These are phyloP conservation scores for Gulo gulo DNA, from an alignment of 2,113 vertebrate species.

Conservation along the genomic window DNA sequence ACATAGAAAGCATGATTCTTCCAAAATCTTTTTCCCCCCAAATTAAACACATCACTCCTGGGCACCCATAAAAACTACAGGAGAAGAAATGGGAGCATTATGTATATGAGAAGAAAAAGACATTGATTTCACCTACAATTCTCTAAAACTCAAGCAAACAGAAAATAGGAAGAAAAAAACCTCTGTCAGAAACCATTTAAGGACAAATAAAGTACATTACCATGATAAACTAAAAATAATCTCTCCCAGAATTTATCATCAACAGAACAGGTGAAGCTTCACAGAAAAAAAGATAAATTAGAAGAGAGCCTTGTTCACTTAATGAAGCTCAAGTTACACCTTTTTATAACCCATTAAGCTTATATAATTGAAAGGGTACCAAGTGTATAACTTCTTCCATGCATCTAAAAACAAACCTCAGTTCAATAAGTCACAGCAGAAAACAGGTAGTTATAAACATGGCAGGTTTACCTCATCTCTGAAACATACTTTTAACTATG, in stretches of 20 bases:
- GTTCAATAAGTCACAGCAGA: slow-evolving; percentile 5
- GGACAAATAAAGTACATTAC: neutral
- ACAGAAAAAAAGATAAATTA: neutral
- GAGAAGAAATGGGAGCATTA: neutral
- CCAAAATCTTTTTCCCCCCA: neutral
- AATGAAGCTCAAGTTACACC: neutral
- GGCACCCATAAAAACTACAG: neutral
- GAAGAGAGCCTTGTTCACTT: neutral
- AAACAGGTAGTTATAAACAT: neutral
- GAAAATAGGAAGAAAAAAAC: neutral
- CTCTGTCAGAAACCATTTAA: neutral
- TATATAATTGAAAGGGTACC: neutral
- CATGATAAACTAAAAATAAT: neutral
- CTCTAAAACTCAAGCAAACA: slow-evolving; percentile 22
- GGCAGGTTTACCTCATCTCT: neutral
- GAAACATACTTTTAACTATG: neutral
- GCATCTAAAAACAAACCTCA: neutral
- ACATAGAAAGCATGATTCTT: neutral
- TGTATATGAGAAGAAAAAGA: neutral
- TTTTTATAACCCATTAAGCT: neutral
- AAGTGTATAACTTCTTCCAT: neutral
- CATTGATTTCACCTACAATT: neutral
- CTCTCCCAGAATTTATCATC: neutral
- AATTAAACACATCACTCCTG: neutral
- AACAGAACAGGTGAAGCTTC: neutral